Base-by-base conservation (phyloP, 2,113 vertebrate genomes). In the Daboia siamensis region DNA sequence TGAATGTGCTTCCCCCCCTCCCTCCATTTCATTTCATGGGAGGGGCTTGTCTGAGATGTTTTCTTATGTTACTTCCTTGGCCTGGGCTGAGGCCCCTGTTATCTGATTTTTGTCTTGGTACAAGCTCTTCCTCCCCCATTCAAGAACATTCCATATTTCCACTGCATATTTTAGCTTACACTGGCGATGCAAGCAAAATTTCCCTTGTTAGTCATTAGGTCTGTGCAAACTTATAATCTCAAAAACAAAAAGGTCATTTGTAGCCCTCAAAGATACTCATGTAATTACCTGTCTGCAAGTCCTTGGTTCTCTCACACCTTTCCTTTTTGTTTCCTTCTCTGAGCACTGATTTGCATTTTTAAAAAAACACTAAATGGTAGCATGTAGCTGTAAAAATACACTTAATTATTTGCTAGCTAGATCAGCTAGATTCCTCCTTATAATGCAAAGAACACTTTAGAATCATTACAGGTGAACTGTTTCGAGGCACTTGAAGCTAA, bases 331-430 rank as follows among this genome's bases (percentile, higher is more conserved):
- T 54, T 56, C 12, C 39, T 29, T 13, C 21, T 90, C 86, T 91
- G 88, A 88, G n/a, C 86, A 87, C 80, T 52, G 7, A 8, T 39
- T 92, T 94, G 91, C n/a, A 93, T 90, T 88, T 88, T 3, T n/a
- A 90, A 87, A 46, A 86, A 7, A 92, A 85, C 3, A 92, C 87
- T 69, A 95, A 95, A 90, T 6, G 88, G 94, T 89, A 93, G 90
- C 54, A 89, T 93, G 17, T 64, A 89, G 59, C n/a, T 91, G 4
- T 88, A 95, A 61, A 85, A 88, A 61, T 88, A n/a, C 7, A 90
- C 51, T 94, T 94, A 92, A 93, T 93, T 90, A 94, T 95, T 95
- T 94, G 89, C 92, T 89, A 92, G 93, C 44, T 93, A 95, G 74
- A 44, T 93, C 54, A 89, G 56, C 55, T 55, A 84, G 59, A 46